These are phyloP conservation scores for Microplitis manilae DNA, from an alignment of 2,888 invertebrate species.

Conservation along the genomic window DNA sequence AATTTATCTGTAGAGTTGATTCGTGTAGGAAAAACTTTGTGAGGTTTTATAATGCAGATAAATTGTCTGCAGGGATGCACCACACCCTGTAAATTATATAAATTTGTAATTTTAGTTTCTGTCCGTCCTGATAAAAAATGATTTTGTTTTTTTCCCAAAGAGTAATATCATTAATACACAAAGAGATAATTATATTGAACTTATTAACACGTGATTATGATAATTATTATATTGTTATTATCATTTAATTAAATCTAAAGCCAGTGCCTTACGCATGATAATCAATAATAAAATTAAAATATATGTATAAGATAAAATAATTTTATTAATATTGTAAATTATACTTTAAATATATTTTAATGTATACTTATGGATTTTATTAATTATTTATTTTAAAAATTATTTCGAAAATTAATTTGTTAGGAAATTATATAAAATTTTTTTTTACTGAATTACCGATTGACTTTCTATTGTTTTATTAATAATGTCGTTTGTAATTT, in stretches of 20 bases:
- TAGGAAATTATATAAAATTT: too few relatives aligned
- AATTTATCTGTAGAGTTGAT: too few relatives aligned
- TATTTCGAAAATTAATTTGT: too few relatives aligned
- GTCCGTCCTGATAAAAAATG: not conserved
- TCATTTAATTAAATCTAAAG: not conserved
- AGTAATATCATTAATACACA: not conserved
- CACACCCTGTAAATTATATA: too few relatives aligned
- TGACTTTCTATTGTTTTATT: too few relatives aligned
- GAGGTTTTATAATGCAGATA: too few relatives aligned
- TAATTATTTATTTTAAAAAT: too few relatives aligned
- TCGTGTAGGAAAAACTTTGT: too few relatives aligned
- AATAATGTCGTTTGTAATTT: not conserved
- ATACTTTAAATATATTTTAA: constrained; percentile 22
- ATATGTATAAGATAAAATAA: not conserved
- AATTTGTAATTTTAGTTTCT: not conserved
- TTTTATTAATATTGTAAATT: constrained; percentile 23
- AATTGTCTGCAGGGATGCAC: too few relatives aligned
- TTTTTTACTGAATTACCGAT: too few relatives aligned
- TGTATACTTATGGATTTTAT: too few relatives aligned
- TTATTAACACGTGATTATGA: not conserved
- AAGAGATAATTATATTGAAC: not conserved
- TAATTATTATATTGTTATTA: not conserved
- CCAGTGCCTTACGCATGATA: constrained; percentile 23
- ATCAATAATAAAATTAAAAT: not conserved
- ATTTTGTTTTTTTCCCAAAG: not conserved